phyloP scores from a whole-genome alignment of 2,113 vertebrate genomes.

The Calypte anna region DNA sequence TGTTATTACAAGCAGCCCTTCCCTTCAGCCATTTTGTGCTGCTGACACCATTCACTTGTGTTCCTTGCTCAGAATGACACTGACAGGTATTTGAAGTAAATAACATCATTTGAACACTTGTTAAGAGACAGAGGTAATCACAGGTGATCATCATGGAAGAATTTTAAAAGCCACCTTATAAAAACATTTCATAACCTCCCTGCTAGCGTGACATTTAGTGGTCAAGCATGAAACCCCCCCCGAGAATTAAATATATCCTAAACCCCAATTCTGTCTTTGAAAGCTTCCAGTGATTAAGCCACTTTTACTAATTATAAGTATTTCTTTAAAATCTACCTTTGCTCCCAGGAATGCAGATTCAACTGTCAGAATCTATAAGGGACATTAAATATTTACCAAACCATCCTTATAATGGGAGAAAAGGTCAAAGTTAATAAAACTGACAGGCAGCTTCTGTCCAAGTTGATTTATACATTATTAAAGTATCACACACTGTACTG shows the following conservation, averaged over 20 bases:
- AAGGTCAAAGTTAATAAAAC: conserved; percentile 87
- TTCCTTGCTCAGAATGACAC: not conserved
- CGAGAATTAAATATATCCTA: not conserved
- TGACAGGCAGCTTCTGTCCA: conserved; percentile 77
- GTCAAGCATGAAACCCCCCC: not conserved
- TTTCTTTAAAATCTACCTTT: not conserved
- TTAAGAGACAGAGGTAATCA: conserved; percentile 1
- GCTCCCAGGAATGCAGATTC: conserved; percentile 68
- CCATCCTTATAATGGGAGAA: conserved; percentile 77
- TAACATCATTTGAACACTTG: not conserved
- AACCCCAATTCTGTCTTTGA: not conserved
- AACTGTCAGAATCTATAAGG: conserved; percentile 78
- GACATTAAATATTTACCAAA: conserved; percentile 83
- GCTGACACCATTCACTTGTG: not conserved
- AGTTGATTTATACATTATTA: conserved; percentile 79
- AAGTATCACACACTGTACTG: conserved; percentile 54
- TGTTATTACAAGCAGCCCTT: not conserved
- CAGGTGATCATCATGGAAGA: not conserved
- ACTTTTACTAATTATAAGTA: conserved; percentile 67
- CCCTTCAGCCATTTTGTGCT: conserved; percentile 48
- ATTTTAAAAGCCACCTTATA: not conserved
- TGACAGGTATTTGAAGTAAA: not conserved
- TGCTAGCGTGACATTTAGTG: not conserved
- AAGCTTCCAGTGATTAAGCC: conserved; percentile 31
- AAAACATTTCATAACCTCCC: not conserved